Evolutionary conservation across 2,888 invertebrate genomes (phyloP).

Genomic region (Drosophila pseudotakahashii): DNA sequence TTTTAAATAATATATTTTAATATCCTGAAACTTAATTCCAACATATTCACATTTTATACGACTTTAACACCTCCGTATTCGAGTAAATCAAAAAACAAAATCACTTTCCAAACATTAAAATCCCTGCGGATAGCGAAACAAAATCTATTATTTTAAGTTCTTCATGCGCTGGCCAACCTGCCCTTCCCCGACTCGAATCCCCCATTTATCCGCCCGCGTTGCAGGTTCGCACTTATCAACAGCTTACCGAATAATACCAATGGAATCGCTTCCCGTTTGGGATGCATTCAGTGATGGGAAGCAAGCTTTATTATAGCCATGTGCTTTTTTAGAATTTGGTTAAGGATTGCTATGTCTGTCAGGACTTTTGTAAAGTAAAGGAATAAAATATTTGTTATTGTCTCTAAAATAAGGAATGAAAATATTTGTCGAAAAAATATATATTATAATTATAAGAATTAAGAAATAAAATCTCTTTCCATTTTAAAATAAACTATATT

Average conservation of each 20-base stretch:
- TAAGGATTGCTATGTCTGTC: no score
- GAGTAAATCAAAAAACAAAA: not conserved
- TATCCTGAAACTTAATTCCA: no score
- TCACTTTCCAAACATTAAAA: conserved; percentile 7
- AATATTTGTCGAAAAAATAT: no score
- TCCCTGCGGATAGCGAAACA: conserved; percentile 21
- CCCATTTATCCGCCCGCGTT: conserved; percentile 15
- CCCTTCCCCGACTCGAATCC: not conserved
- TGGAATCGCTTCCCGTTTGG: conserved; percentile 8
- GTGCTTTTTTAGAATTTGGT: no score
- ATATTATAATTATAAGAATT: no score
- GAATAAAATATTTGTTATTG: no score
- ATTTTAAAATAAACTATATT: no score
- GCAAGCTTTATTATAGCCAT: not conserved
- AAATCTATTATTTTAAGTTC: conserved; percentile 36
- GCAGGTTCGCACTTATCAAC: conserved; percentile 14
- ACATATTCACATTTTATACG: not conserved
- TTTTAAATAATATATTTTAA: no score
- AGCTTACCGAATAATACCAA: conserved; percentile 29
- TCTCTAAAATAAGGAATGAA: no score
- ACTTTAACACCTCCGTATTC: not conserved
- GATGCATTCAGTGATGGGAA: not conserved
- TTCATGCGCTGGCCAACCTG: conserved; percentile 2
- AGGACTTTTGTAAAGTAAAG: no score
- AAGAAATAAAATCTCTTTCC: no score